Evolutionary conservation across 2,888 invertebrate species (phyloP).

Genomic region (Rotaria magnacalcarata): DNA sequence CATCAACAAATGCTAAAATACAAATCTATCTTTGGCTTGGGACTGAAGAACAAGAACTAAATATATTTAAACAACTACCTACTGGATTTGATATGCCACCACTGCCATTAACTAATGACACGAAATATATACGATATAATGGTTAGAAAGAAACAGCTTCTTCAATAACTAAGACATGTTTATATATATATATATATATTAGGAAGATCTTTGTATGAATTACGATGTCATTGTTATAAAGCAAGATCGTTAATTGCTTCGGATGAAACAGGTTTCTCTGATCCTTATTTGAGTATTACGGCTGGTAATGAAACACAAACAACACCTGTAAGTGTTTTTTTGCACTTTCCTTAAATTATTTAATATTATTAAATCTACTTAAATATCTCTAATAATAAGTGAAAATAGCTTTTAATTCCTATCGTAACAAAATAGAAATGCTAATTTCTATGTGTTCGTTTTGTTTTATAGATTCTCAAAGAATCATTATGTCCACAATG

Average conservation of each 20-base stretch:
- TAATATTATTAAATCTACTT: no score
- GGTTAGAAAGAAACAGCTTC: constrained; percentile 46
- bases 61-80: constrained; percentile 48
- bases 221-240: constrained; percentile 49
- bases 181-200: constrained; percentile 30
- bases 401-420: no score
- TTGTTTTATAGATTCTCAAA: not conserved
- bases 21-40: constrained; percentile 50
- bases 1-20: constrained; percentile 49
- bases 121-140: constrained; percentile 47
- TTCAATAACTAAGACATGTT: constrained; percentile 39
- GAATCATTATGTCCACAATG: constrained; percentile 9
- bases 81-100: constrained; percentile 46
- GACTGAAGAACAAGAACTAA: constrained; percentile 38
- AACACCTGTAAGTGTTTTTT: constrained; percentile 47
- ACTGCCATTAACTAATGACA: constrained; percentile 47
- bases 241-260: constrained; percentile 49
- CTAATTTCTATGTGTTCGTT: no score
- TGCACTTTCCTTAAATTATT: no score
- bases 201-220: constrained; percentile 48
- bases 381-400: no score
- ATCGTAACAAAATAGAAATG: no score
- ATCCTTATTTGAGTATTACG: constrained; percentile 49
- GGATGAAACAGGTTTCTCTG: constrained; percentile 50
- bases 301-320: constrained; percentile 47